A percentile compares a stretch with the other conserved stretches of the same genome.
phyloP scores from a whole-genome alignment of 2,797 vertebrate genomes.

The Enoplosus armatus region DNA sequence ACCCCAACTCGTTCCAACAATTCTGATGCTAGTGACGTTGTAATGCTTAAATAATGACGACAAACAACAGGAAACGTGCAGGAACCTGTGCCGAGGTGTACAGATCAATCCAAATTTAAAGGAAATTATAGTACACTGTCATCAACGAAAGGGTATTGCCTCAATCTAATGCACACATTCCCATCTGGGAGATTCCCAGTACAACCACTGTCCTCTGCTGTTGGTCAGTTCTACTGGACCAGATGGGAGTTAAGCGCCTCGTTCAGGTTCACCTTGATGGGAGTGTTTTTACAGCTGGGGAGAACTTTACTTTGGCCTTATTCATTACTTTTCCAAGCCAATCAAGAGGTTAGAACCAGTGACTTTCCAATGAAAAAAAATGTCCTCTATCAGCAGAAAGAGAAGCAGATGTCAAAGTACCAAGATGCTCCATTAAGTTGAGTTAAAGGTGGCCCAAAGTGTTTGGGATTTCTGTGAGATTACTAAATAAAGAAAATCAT shows the following conservation, averaged over 20 bases:
- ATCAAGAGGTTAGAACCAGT: constrained; percentile 7
- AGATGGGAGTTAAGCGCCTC: not conserved
- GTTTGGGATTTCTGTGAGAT: too few species aligned
- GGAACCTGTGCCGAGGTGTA: too few species aligned
- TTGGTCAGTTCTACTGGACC: constrained; percentile 2
- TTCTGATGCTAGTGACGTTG: not conserved
- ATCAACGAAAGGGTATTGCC: not conserved
- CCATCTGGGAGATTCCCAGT: constrained; percentile 10
- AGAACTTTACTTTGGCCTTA: not conserved
- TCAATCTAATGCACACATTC: not conserved
- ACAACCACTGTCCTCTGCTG: constrained; percentile 10
- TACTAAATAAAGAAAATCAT: too few species aligned
- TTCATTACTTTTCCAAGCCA: constrained; percentile 6
- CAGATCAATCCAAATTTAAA: not conserved
- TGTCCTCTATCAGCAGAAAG: not conserved
- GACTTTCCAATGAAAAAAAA: constrained; percentile 4
- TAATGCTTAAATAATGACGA: not conserved
- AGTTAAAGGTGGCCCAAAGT: constrained; percentile 11
- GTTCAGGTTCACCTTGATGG: constrained; percentile 26
- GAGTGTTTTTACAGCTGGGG: constrained; percentile 2
- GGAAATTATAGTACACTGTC: not conserved
- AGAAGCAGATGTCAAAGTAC: constrained; percentile 34
- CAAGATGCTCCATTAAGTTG: constrained; percentile 22
- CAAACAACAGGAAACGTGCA: not conserved
- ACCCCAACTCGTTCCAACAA: too few species aligned